A percentile compares a stretch with the other conserved stretches of the same genome.
These are phyloP conservation scores for Saturnia pavonia DNA, from an alignment of 2,888 invertebrate species.

Conservation along the genomic window DNA sequence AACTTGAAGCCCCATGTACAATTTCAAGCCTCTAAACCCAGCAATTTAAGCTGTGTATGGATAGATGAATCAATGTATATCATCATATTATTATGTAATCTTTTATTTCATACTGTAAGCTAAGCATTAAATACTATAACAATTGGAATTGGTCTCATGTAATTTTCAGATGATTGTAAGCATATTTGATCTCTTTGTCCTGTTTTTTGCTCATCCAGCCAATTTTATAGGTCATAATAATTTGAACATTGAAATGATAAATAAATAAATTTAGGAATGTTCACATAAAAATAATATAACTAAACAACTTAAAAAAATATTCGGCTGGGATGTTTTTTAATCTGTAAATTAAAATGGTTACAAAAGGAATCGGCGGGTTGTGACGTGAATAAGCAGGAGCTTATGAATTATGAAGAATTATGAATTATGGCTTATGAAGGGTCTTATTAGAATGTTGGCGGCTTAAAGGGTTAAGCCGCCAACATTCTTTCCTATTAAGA, in stretches of 20 bases:
- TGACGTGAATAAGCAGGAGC: not conserved
- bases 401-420: too few species aligned
- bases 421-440: too few species aligned
- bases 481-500: conserved; percentile 21
- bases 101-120: not conserved
- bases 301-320: not conserved
- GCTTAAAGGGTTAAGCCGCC: too few species aligned
- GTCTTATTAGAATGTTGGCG: too few species aligned
- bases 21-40: not conserved
- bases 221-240: too few species aligned
- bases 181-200: not conserved
- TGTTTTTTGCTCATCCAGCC: not conserved
- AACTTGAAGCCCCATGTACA: not conserved
- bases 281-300: not conserved
- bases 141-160: not conserved
- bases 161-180: not conserved
- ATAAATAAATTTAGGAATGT: too few species aligned
- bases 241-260: too few species aligned
- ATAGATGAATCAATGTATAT: not conserved
- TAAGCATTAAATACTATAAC: not conserved
- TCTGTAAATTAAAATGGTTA: not conserved
- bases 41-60: not conserved
- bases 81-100: not conserved
- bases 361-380: not conserved
- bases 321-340: not conserved